Conservation (phyloP, 1,140 invertebrate genomes). For the Drosophila ercepeae region DNA sequence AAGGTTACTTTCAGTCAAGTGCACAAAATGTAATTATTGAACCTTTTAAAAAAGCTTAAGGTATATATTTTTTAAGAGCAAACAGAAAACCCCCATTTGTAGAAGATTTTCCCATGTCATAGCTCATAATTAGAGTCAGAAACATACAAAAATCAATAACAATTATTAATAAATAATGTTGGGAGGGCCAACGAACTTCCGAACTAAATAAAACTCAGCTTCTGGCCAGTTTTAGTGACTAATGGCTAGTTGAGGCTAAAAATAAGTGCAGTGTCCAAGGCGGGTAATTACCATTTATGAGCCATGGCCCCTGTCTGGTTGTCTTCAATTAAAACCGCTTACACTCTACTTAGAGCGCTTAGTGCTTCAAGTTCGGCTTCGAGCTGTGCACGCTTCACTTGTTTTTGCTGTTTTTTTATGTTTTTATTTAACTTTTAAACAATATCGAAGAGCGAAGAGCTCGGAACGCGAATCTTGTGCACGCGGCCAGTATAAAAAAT, state of each 20-base stretch:
- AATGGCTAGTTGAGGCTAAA: slow-evolving; percentile 32
- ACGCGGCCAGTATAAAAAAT: slow-evolving; percentile 69
- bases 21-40: too few species aligned
- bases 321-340: slow-evolving; percentile 39
- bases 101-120: background rate
- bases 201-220: background rate
- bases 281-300: slow-evolving; percentile 59
- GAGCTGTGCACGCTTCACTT: slow-evolving; percentile 25
- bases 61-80: too few species aligned
- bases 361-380: slow-evolving; percentile 4
- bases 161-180: slow-evolving; percentile 55
- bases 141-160: slow-evolving; percentile 53
- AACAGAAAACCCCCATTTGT: too few species aligned
- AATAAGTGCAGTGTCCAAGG: slow-evolving; percentile 16
- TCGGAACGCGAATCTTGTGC: slow-evolving; percentile 48
- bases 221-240: slow-evolving; percentile 10
- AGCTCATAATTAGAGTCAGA: slow-evolving; percentile 1
- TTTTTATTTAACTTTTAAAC: too few species aligned
- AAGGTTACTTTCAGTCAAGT: too few species aligned
- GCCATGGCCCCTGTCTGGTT: slow-evolving; percentile 25
- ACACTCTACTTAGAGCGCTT: slow-evolving; percentile 10
- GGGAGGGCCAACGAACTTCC: slow-evolving; percentile 63
- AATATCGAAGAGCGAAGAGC: slow-evolving; percentile 28
- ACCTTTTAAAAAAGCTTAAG: background rate
- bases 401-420: slow-evolving; percentile 13